Evolutionary conservation across 53 echinoderm and acorn worm species (phyloP).

Genomic region (Zoroaster sp.): DNA sequence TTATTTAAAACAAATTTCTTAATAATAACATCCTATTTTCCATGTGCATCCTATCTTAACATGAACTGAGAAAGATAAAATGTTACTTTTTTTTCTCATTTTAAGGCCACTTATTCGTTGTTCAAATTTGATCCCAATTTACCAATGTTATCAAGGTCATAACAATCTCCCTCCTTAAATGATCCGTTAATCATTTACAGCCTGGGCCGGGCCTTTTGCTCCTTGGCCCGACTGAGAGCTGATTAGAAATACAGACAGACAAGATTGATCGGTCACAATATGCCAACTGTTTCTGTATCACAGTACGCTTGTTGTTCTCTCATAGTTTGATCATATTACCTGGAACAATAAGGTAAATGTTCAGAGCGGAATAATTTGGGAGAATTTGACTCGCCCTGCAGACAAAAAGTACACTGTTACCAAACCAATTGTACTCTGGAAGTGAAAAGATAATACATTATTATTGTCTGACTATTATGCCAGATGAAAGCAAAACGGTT

Average conservation of each 20-base stretch:
- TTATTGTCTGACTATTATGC: neutral
- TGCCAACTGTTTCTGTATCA: neutral
- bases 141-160: conserved; percentile 16
- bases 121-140: conserved; percentile 1
- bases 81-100: neutral
- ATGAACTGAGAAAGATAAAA: neutral
- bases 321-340: no score
- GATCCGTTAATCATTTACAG: neutral
- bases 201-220: neutral
- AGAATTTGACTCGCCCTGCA: neutral
- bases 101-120: neutral
- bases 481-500: neutral
- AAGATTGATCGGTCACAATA: neutral
- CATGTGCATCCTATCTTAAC: no score
- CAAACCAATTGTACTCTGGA: neutral
- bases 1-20: no score
- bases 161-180: neutral
- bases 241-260: neutral
- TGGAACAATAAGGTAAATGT: neutral
- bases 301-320: conserved; percentile 22
- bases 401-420: neutral
- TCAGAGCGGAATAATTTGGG: neutral
- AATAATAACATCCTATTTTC: no score
- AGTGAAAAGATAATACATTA: neutral
- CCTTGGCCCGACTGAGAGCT: neutral